A percentile compares a stretch with the other conserved stretches of the same genome.
Evolutionary conservation across 1,140 invertebrate species (phyloP).

Genomic region (Conus betulinus): DNA sequence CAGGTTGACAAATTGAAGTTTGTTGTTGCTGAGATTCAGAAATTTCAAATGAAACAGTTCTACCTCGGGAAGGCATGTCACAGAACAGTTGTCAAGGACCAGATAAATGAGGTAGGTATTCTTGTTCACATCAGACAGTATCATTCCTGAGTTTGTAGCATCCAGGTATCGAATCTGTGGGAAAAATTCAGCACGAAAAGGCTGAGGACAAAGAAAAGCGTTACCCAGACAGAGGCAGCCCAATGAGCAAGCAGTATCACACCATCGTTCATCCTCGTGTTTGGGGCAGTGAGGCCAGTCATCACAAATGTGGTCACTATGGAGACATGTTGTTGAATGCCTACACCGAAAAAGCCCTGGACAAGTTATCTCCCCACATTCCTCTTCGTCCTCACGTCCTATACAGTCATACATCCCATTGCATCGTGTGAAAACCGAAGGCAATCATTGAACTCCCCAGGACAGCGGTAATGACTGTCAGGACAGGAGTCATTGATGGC

Average conservation of each 20-base stretch:
- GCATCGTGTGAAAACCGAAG: not conserved
- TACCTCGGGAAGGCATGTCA: not conserved
- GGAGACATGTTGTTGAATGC: conserved; percentile 10
- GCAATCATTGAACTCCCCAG: no score
- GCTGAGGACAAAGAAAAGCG: not conserved
- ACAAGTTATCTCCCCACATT: conserved; percentile 15
- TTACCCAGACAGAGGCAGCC: conserved; percentile 24
- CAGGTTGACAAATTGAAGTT: not conserved
- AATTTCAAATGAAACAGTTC: not conserved
- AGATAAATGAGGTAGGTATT: not conserved
- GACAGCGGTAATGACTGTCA: no score
- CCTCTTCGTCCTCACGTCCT: not conserved
- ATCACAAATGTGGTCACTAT: no score
- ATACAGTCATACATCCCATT: conserved; percentile 17
- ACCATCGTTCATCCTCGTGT: conserved; percentile 35
- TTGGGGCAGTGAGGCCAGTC: not conserved
- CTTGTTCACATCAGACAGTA: not conserved
- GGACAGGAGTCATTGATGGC: not conserved
- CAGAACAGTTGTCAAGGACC: not conserved
- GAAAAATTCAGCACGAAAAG: no score
- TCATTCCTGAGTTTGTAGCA: not conserved
- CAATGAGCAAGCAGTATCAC: conserved; percentile 44
- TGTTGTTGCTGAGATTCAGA: conserved; percentile 23
- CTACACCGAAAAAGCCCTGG: conserved; percentile 30
- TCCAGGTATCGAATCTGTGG: not conserved